These are phyloP conservation scores for Nipponia nippon DNA, from an alignment of 2,113 vertebrate species.

Conservation along the genomic window DNA sequence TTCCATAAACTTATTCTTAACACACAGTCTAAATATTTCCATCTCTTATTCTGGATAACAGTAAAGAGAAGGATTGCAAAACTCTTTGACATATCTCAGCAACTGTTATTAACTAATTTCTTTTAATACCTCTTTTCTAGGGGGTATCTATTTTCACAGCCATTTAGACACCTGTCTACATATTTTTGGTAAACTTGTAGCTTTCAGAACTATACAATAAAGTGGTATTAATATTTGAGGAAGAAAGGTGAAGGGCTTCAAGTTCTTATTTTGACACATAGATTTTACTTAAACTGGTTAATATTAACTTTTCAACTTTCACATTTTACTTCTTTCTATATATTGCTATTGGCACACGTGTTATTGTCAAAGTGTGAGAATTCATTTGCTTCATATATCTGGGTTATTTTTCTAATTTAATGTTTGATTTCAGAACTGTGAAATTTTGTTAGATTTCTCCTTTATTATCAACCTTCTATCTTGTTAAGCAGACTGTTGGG, in stretches of 20 bases:
- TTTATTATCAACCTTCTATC: background rate
- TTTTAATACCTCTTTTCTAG: background rate
- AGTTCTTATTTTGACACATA: background rate
- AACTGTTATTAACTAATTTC: background rate
- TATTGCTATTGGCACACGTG: fast-evolving
- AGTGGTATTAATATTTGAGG: background rate
- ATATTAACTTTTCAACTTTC: background rate
- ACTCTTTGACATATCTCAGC: background rate
- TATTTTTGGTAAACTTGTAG: background rate
- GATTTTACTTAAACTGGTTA: background rate
- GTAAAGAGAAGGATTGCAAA: background rate
- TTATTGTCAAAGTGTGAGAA: background rate
- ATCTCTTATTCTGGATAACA: background rate
- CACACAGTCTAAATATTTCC: background rate
- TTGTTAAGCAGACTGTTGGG: background rate
- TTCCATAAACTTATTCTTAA: background rate
- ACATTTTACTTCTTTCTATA: background rate
- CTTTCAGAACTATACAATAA: background rate
- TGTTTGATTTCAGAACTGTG: background rate
- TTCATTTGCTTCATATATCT: background rate
- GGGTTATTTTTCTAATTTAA: background rate
- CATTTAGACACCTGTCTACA: background rate
- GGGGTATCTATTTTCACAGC: background rate
- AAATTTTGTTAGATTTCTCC: background rate
- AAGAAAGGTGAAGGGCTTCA: background rate